phyloP scores from a whole-genome alignment of 2,113 vertebrate species.

The Ammospiza caudacuta region DNA sequence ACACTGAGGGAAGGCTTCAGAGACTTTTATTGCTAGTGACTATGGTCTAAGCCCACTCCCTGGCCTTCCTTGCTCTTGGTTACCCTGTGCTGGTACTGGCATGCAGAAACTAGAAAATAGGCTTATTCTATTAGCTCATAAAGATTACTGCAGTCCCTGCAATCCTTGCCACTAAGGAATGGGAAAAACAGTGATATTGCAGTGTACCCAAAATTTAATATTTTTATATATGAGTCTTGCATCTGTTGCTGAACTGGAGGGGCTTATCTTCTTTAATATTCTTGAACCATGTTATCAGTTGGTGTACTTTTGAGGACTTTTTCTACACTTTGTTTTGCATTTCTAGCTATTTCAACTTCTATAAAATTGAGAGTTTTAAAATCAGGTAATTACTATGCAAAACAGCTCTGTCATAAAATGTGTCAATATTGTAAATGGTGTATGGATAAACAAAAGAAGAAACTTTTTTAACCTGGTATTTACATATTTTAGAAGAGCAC shows the following conservation, averaged over 20 bases:
- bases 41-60: background rate
- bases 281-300: background rate
- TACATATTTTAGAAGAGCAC: background rate
- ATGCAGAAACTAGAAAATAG: background rate
- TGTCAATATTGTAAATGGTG: background rate
- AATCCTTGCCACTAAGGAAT: background rate
- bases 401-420: background rate
- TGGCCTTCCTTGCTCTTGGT: background rate
- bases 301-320: background rate
- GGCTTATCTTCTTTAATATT: background rate
- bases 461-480: background rate
- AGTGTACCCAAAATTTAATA: background rate
- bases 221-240: background rate
- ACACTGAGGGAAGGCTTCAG: background rate
- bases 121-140: background rate
- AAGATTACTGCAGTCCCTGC: background rate
- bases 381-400: background rate
- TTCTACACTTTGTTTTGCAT: background rate
- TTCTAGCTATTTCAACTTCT: background rate
- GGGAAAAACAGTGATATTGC: background rate
- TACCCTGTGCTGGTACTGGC: background rate
- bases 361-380: background rate
- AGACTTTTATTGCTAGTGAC: background rate
- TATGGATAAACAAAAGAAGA: rapidly evolving
- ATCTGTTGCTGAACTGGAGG: background rate